These are phyloP conservation scores for Halcyon malimbica DNA, from an alignment of 2,113 vertebrate genomes.

Conservation along the genomic window DNA sequence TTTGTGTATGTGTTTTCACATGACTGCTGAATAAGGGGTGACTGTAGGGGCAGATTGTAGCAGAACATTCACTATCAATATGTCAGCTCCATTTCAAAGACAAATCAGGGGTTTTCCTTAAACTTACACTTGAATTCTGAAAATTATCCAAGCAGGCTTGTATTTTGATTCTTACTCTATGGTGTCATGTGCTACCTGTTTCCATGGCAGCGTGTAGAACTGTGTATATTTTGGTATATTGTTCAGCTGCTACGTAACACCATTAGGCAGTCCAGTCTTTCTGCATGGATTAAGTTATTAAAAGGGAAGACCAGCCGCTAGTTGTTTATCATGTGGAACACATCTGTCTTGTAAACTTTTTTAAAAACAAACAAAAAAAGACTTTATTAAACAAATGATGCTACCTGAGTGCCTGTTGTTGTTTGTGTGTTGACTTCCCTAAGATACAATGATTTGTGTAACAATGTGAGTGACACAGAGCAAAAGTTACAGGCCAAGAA, in stretches of 20 bases:
- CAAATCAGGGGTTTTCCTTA: constrained; percentile 31
- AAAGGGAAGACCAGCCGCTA: background rate
- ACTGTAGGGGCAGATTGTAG: constrained; percentile 11
- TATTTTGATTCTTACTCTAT: constrained; percentile 24
- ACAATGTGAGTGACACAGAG: background rate
- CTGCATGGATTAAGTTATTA: constrained; percentile 41
- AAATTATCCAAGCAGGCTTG: constrained; percentile 28
- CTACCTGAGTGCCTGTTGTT: constrained; percentile 16
- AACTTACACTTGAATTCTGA: constrained; percentile 65
- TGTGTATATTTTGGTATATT: constrained; percentile 7
- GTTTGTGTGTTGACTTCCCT: background rate
- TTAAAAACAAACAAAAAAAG: constrained; percentile 49
- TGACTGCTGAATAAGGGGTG: background rate
- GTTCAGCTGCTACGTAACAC: background rate
- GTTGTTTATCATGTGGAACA: constrained; percentile 42
- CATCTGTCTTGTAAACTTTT: constrained; percentile 75
- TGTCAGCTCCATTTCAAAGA: background rate
- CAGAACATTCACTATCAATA: constrained; percentile 2
- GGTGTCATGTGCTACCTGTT: constrained; percentile 40
- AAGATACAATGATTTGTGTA: background rate
- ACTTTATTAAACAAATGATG: constrained; percentile 67
- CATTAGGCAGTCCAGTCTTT: constrained; percentile 2
- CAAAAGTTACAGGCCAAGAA: background rate
- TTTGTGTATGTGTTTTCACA: constrained; percentile 17
- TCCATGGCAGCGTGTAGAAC: background rate